Percentiles rank a stretch among this genome's conserved stretches.
phyloP scores from a whole-genome alignment of 2,888 invertebrate species.

The Amphipyra tragopoginis region DNA sequence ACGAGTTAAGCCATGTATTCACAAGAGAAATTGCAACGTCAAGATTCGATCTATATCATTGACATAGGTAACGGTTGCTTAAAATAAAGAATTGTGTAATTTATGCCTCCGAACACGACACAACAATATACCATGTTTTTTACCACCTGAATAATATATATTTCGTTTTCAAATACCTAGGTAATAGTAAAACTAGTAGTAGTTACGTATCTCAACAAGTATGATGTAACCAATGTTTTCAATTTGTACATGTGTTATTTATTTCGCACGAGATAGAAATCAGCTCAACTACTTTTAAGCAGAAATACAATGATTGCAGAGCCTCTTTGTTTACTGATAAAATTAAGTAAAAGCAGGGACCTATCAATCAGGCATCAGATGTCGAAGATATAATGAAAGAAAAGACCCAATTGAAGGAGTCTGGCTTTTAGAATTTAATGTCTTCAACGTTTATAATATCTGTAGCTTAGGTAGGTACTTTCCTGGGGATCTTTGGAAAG shows the following conservation, averaged over 20 bases:
- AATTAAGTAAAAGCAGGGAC: too few species aligned
- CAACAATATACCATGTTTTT: too few species aligned
- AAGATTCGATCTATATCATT: slow-evolving; percentile 37
- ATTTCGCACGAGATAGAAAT: too few species aligned
- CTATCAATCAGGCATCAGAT: slow-evolving; percentile 5
- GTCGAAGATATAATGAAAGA: slow-evolving; percentile 17
- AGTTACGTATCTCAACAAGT: too few species aligned
- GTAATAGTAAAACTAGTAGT: too few species aligned
- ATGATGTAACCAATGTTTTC: too few species aligned
- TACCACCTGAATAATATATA: too few species aligned
- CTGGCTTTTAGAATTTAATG: slow-evolving; percentile 26
- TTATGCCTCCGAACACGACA: background rate
- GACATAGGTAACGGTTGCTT: background rate
- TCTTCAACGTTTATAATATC: slow-evolving; percentile 41
- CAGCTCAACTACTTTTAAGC: too few species aligned
- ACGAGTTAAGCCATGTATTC: slow-evolving; percentile 54
- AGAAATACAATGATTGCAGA: too few species aligned
- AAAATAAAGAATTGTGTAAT: background rate
- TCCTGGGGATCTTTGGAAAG: slow-evolving; percentile 12
- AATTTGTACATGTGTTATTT: too few species aligned
- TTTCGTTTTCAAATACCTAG: too few species aligned
- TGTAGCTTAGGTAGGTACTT: slow-evolving; percentile 22
- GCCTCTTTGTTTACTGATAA: too few species aligned
- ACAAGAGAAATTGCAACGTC: slow-evolving; percentile 44
- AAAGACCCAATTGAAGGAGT: slow-evolving; percentile 18